These are phyloP conservation scores for Entomobrya multifasciata DNA, from an alignment of 2,888 invertebrate species.

Conservation along the genomic window DNA sequence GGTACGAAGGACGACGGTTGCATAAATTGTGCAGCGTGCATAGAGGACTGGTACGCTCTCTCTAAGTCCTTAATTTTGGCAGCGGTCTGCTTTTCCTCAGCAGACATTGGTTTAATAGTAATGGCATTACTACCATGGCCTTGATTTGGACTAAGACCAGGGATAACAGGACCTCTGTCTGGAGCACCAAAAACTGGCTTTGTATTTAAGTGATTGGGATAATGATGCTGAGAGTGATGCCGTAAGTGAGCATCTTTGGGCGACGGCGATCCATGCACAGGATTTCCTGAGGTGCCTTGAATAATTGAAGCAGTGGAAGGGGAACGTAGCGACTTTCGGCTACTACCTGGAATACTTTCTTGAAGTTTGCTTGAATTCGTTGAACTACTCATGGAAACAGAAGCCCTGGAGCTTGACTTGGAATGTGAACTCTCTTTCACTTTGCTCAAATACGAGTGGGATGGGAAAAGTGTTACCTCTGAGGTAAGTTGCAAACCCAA, in stretches of 20 bases:
- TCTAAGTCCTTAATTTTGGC: slow-evolving; percentile 60
- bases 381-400: slow-evolving; percentile 20
- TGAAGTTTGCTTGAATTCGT: slow-evolving; percentile 14
- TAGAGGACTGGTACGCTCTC: slow-evolving; percentile 62
- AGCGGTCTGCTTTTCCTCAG: slow-evolving; percentile 50
- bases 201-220: slow-evolving; percentile 59
- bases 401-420: slow-evolving; percentile 45
- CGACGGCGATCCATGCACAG: slow-evolving; percentile 41
- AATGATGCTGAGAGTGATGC: slow-evolving; percentile 57
- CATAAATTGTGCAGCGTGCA: slow-evolving; percentile 48
- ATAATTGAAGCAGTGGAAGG: slow-evolving; percentile 52
- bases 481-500: slow-evolving; percentile 78
- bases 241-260: slow-evolving; percentile 57
- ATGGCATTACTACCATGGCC: slow-evolving; percentile 56
- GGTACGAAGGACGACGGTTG: slow-evolving; percentile 63
- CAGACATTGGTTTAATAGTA: slow-evolving; percentile 59
- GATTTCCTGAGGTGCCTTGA: slow-evolving; percentile 50
- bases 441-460: slow-evolving; percentile 55
- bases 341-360: slow-evolving; percentile 59
- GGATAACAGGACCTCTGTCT: slow-evolving; percentile 54
- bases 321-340: slow-evolving; percentile 61
- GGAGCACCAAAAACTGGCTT: slow-evolving; percentile 58
- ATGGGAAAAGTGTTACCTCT: slow-evolving; percentile 79
- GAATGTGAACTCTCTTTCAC: slow-evolving; percentile 59
- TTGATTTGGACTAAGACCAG: slow-evolving; percentile 64